Conservation (phyloP, 2,888 invertebrate genomes). For the Cancer borealis region DNA sequence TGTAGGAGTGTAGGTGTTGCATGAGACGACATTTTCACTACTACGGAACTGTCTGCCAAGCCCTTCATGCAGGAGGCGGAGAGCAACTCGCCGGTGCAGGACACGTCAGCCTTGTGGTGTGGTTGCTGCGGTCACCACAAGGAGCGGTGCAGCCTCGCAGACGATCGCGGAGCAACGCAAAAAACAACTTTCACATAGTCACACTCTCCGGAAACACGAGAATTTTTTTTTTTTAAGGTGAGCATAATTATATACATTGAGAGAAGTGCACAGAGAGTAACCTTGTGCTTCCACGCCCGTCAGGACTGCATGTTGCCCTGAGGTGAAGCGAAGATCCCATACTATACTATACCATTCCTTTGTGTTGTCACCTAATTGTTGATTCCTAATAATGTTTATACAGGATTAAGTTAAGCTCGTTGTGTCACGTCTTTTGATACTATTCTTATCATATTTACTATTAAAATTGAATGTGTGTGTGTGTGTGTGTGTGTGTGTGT, state of each 20-base stretch:
- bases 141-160: not conserved
- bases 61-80: not conserved
- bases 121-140: not conserved
- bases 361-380: not conserved
- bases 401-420: no score
- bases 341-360: not conserved
- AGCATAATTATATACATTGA: not conserved
- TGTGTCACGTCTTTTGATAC: no score
- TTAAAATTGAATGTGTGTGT: not conserved
- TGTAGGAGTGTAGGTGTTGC: not conserved
- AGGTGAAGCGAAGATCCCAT: not conserved
- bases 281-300: not conserved
- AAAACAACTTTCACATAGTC: not conserved
- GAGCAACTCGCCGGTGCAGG: not conserved
- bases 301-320: not conserved
- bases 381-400: no score
- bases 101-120: not conserved
- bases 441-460: not conserved
- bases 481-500: conserved; percentile 26
- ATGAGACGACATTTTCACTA: not conserved
- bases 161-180: not conserved
- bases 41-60: not conserved
- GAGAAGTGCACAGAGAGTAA: not conserved
- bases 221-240: not conserved
- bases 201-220: not conserved